phyloP scores from a whole-genome alignment of 2,113 vertebrate genomes.

The Oophaga pumilio region DNA sequence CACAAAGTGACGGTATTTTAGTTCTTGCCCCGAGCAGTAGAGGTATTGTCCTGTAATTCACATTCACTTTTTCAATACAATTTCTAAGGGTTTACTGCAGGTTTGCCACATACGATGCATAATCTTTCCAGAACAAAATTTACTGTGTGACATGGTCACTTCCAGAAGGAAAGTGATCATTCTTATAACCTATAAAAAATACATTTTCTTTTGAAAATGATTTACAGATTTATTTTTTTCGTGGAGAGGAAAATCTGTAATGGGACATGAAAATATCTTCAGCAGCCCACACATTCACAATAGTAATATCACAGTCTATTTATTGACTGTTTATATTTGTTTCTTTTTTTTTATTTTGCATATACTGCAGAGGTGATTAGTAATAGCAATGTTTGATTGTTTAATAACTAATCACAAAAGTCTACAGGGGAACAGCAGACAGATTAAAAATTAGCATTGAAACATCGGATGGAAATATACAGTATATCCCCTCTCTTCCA shows the following conservation, averaged over 20 bases:
- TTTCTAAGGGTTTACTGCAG: background rate
- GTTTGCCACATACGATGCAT: background rate
- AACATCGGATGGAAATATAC: too few relatives aligned
- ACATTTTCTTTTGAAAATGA: background rate
- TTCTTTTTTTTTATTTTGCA: background rate
- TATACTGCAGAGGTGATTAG: background rate
- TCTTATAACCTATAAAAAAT: background rate
- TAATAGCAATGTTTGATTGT: too few relatives aligned
- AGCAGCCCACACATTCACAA: background rate
- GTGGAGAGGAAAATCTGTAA: too few relatives aligned
- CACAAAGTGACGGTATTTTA: background rate
- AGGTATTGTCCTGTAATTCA: background rate
- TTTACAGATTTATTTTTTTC: background rate
- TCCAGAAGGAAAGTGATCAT: background rate
- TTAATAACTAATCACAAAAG: too few relatives aligned
- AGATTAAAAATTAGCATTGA: too few relatives aligned
- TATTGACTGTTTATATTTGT: background rate
- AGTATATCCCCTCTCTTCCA: too few relatives aligned
- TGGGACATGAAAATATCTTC: too few relatives aligned
- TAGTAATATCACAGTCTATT: too few relatives aligned
- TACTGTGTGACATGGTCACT: background rate
- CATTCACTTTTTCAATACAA: background rate
- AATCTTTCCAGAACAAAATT: background rate
- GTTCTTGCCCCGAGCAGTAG: slow-evolving; percentile 10
- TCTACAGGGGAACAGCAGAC: too few relatives aligned